Evolutionary conservation across 2,888 invertebrate species (phyloP).

Genomic region (Melanostoma scalare): DNA sequence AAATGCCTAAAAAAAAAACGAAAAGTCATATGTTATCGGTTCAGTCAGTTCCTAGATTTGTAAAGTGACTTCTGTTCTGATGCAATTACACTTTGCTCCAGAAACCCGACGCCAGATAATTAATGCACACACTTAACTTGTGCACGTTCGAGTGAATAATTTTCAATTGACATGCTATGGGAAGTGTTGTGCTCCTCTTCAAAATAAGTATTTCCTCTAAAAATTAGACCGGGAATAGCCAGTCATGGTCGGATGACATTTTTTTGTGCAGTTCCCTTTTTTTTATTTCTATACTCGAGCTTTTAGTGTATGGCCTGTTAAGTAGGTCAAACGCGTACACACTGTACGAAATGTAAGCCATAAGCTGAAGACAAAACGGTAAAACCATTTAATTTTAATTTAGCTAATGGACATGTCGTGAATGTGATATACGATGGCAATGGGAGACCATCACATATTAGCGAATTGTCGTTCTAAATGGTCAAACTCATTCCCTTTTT

Average conservation of each 20-base stretch:
- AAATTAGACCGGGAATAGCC: slow-evolving; percentile 33
- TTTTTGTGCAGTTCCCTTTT: slow-evolving; percentile 19
- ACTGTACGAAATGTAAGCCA: slow-evolving; percentile 6
- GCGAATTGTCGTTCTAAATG: slow-evolving; percentile 10
- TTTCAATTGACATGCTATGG: slow-evolving; percentile 47
- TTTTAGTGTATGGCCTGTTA: slow-evolving; percentile 1
- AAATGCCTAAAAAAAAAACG: too few relatives aligned
- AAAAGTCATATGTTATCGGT: too few relatives aligned
- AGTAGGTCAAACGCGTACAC: slow-evolving; percentile 42
- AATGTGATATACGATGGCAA: slow-evolving; percentile 12
- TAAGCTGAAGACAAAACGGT: slow-evolving; percentile 29
- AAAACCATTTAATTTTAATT: slow-evolving; percentile 49
- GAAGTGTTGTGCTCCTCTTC: slow-evolving; percentile 15
- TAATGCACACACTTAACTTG: slow-evolving; percentile 40
- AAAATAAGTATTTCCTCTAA: slow-evolving; percentile 29
- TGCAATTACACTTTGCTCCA: slow-evolving; percentile 25
- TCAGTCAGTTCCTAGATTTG: not conserved
- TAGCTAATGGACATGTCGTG: slow-evolving; percentile 46
- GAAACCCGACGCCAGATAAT: slow-evolving; percentile 38
- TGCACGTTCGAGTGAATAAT: slow-evolving; percentile 4
- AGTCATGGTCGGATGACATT: slow-evolving; percentile 4
- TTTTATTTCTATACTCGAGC: slow-evolving; percentile 3
- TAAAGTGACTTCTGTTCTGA: slow-evolving; percentile 7
- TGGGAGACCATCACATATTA: slow-evolving; percentile 1
- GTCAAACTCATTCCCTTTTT: too few relatives aligned